Conservation (phyloP, 1,140 invertebrate genomes). For the Drosophila chauvacae region DNA sequence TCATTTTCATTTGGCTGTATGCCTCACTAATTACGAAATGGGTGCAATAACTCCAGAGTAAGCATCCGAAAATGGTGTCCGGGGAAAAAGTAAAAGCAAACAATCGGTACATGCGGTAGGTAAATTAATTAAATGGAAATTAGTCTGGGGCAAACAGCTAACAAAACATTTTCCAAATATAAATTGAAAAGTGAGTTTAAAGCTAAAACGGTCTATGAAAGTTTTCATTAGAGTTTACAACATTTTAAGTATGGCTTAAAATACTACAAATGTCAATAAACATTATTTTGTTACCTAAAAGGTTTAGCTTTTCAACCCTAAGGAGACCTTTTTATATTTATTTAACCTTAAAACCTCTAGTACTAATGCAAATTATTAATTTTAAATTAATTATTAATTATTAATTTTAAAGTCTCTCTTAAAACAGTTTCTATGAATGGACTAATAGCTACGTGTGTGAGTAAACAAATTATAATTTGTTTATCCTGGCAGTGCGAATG, state of each 20-base stretch:
- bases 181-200: slow-evolving; percentile 6
- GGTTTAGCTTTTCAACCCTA: too few species aligned
- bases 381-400: background rate
- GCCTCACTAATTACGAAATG: slow-evolving; percentile 59
- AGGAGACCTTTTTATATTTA: background rate
- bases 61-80: slow-evolving; percentile 20
- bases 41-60: slow-evolving; percentile 43
- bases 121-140: slow-evolving; percentile 47
- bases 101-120: slow-evolving; percentile 2
- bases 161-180: background rate
- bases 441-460: background rate
- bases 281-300: too few species aligned
- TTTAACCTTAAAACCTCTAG: too few species aligned
- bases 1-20: slow-evolving; percentile 62
- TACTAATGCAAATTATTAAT: background rate
- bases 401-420: background rate
- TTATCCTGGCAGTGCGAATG: background rate
- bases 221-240: background rate
- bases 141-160: slow-evolving; percentile 1
- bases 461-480: slow-evolving; percentile 19
- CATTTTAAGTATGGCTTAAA: too few species aligned
- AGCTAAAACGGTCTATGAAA: background rate
- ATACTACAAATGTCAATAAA: too few species aligned
- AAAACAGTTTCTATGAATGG: background rate
- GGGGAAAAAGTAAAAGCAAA: slow-evolving; percentile 19